These are phyloP conservation scores for Neotoma lepida DNA, from an alignment of 2,113 vertebrate species.

Conservation along the genomic window DNA sequence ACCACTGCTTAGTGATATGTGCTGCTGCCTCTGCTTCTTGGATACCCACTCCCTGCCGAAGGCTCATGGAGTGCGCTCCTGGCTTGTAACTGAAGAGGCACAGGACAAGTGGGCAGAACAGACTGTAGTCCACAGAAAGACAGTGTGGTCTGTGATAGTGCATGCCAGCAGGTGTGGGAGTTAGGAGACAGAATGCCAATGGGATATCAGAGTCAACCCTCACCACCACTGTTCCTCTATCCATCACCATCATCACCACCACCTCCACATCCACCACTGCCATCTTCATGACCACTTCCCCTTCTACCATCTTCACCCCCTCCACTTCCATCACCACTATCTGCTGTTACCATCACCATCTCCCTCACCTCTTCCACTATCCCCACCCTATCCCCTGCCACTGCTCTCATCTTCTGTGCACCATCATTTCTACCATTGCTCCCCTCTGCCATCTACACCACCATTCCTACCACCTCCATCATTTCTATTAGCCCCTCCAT, in stretches of 20 bases:
- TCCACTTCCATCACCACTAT: background rate
- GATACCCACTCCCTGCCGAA: background rate
- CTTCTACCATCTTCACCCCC: background rate
- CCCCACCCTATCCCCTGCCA: background rate
- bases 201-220: rapidly evolving
- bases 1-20: background rate
- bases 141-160: rapidly evolving
- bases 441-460: background rate
- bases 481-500: no score
- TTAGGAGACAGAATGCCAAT: background rate
- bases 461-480: rapidly evolving
- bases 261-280: no score
- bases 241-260: no score
- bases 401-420: background rate
- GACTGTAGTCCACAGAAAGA: background rate
- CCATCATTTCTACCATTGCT: background rate
- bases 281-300: background rate
- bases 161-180: background rate
- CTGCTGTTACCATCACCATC: background rate
- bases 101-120: background rate
- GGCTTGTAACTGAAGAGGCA: background rate
- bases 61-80: background rate
- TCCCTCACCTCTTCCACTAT: background rate
- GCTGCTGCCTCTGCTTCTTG: background rate
- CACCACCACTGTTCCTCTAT: no score